Evolutionary conservation across 2,888 invertebrate species (phyloP).

Genomic region (Phania funesta): DNA sequence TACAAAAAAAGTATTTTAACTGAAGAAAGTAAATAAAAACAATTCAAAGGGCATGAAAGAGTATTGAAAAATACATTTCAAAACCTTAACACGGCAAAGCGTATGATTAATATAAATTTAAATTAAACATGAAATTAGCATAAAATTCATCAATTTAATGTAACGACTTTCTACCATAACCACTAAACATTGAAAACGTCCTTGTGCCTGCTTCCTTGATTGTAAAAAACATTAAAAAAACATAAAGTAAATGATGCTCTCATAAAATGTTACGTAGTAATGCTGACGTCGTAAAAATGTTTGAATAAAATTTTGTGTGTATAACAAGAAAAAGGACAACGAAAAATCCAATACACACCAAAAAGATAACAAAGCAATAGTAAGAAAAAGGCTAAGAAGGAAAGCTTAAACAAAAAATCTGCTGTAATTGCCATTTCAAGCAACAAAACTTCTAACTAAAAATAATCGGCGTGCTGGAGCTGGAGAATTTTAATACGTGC

Average conservation of each 20-base stretch:
- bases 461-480: slow-evolving; percentile 77
- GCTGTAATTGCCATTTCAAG: background rate
- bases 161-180: background rate
- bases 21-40: background rate
- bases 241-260: slow-evolving; percentile 15
- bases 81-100: no score
- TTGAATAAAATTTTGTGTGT: slow-evolving; percentile 31
- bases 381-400: background rate
- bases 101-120: no score
- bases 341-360: background rate
- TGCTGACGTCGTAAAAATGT: slow-evolving; percentile 60
- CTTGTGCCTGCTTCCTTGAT: slow-evolving; percentile 57
- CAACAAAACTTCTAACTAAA: background rate
- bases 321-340: slow-evolving; percentile 29
- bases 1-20: background rate
- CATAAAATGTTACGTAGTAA: slow-evolving; percentile 53
- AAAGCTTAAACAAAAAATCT: background rate
- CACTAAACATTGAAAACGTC: slow-evolving; percentile 52
- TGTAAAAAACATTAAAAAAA: background rate
- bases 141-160: no score
- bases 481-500: slow-evolving; percentile 74
- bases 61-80: no score
- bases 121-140: no score
- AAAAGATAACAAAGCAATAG: no score
- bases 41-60: no score